Conservation (phyloP, 1,140 invertebrate genomes). For the Drosophila orena region DNA sequence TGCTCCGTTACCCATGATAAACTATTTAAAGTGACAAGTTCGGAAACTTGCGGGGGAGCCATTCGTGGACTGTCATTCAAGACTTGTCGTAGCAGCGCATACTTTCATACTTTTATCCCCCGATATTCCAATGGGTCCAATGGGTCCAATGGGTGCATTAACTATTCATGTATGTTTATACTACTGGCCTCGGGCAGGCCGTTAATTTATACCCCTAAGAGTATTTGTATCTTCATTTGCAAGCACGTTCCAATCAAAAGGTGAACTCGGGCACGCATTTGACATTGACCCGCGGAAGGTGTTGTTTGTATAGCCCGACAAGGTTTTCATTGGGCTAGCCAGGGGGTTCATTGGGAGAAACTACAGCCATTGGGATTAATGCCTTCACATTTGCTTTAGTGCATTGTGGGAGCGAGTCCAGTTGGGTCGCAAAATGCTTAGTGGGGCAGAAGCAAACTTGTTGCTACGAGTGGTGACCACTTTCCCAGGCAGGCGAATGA, state of each 20-base stretch:
- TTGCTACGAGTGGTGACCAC: constrained; percentile 32
- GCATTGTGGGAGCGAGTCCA: constrained; percentile 31
- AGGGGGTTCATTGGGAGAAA: not conserved
- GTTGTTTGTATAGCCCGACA: constrained; percentile 22
- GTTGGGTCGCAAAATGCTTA: constrained; percentile 8
- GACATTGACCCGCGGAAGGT: constrained; percentile 37
- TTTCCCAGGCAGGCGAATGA: constrained; percentile 28
- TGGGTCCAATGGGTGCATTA: constrained; percentile 8
- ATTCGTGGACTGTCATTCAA: constrained; percentile 12
- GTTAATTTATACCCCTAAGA: constrained; percentile 56
- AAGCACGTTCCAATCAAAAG: constrained; percentile 30
- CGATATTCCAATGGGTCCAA: constrained; percentile 4
- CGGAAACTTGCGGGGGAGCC: not conserved
- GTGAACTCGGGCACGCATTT: constrained; percentile 29
- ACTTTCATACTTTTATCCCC: constrained; percentile 4
- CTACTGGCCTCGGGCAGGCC: constrained; percentile 24
- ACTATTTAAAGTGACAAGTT: constrained; percentile 57
- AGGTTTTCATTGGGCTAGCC: not conserved
- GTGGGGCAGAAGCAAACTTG: constrained; percentile 34
- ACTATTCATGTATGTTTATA: constrained; percentile 50
- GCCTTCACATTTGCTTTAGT: constrained; percentile 35
- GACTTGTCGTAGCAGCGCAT: constrained; percentile 21
- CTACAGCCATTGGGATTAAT: constrained; percentile 15
- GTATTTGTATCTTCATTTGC: constrained; percentile 62
- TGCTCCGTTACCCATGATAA: constrained; percentile 65